Evolutionary conservation across 2,888 invertebrate species (phyloP), one percentile per base, ranked within the genome.

Genomic region (Asteroscopus sphinx): DNA sequence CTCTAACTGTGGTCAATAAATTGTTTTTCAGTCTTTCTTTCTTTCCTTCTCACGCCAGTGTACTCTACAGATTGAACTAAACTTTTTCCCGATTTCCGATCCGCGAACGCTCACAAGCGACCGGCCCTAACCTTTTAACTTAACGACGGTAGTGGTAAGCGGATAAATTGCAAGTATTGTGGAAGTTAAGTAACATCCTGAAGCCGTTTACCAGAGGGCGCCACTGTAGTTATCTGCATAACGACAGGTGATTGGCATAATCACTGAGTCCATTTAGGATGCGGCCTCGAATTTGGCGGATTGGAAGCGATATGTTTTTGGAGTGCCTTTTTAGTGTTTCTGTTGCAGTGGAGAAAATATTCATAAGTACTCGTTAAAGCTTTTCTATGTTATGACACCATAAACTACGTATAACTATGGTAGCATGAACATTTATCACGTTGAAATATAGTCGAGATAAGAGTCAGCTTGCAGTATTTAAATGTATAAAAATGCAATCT

Each of bases 161-260:
- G 54, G 59, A 46, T 62, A 67, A 67, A 61, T 64, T 60, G 67
- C 49, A 47, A 55, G 61, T 66, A 67, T 54, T 66, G 53, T 63
- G 53, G 16, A 57, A 73, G 67, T 57, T 73, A 77, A 74, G 67
- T 74, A 64, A 64, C 67, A 61, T 61, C 71, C 61, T 68, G 48
- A 73, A 63, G 44, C 56, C 53, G 36, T 57, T 76, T 52, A 12
- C 53, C 47, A 17, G 48, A 77, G 56, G 67, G 56, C 45, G 9
- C 16, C 25, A 32, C 56, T 54, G 47, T 73, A 56, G 63, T 77
- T 73, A 74, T 77, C 77, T 67, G 61, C 55, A 56, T 66, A 74
- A 77, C 61, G 71, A 46, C 59, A 64, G 71, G 71, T 74, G 75
- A 74, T 74, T 74, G 74, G 67, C 67, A 67, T 74, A 74, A 74